Conservation (phyloP, 2,113 vertebrate genomes). For the Grammomys surdaster region DNA sequence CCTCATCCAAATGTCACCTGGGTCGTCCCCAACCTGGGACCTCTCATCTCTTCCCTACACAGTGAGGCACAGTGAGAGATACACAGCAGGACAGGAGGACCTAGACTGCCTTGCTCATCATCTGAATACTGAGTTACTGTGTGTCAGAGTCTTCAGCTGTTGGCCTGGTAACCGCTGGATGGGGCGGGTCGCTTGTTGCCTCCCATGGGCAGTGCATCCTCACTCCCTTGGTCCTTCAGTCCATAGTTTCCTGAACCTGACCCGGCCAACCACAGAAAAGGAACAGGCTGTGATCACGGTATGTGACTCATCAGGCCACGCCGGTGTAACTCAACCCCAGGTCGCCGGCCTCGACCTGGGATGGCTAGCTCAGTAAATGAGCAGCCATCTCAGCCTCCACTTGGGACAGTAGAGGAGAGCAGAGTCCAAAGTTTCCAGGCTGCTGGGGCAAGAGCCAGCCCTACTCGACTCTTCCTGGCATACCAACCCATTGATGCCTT, state of each 20-base stretch:
- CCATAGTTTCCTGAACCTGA: background rate
- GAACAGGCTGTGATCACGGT: background rate
- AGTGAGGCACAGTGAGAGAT: accelerated
- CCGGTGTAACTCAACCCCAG: background rate
- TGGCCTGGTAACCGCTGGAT: accelerated
- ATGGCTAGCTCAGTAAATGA: too few species aligned
- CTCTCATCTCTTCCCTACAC: too few species aligned
- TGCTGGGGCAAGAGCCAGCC: background rate
- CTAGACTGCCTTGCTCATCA: accelerated
- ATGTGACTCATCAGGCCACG: background rate
- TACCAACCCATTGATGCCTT: background rate
- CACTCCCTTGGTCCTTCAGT: background rate
- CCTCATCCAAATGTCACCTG: accelerated
- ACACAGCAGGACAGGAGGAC: background rate
- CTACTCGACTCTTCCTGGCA: background rate
- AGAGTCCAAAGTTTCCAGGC: background rate
- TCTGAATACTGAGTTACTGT: background rate
- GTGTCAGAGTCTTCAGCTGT: background rate
- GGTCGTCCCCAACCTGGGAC: accelerated
- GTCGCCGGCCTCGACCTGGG: background rate
- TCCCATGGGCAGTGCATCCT: accelerated
- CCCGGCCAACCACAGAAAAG: background rate
- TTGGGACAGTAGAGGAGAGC: background rate
- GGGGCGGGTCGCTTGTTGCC: background rate
- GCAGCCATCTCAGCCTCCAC: background rate